These are phyloP conservation scores for Colletes collaris DNA, from an alignment of 2,888 invertebrate species.

Conservation along the genomic window DNA sequence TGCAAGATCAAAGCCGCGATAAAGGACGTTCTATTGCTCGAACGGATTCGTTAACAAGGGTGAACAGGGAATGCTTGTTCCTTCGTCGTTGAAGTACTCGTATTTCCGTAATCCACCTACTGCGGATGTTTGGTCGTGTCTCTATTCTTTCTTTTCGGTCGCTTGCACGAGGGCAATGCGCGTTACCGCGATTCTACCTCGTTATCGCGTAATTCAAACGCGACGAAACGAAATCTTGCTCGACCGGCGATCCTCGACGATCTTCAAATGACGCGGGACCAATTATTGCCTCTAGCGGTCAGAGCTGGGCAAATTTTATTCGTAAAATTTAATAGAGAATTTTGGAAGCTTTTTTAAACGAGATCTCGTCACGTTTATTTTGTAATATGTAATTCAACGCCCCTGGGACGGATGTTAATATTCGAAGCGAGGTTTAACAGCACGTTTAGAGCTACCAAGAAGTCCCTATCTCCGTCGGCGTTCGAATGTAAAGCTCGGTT, in stretches of 20 bases:
- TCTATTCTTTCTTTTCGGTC: background rate
- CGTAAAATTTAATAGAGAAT: too few species aligned
- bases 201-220: slow-evolving; percentile 42
- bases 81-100: background rate
- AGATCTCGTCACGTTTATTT: too few species aligned
- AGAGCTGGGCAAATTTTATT: too few species aligned
- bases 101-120: slow-evolving; percentile 24
- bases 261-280: too few species aligned
- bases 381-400: too few species aligned
- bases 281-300: too few species aligned
- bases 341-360: too few species aligned
- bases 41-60: slow-evolving; percentile 69
- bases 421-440: too few species aligned
- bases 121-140: slow-evolving; percentile 1
- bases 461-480: too few species aligned
- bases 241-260: background rate
- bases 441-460: too few species aligned
- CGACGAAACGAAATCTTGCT: slow-evolving; percentile 20
- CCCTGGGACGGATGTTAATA: too few species aligned
- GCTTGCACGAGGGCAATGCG: background rate
- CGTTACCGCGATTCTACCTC: slow-evolving; percentile 10
- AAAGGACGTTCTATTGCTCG: slow-evolving; percentile 70
- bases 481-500: too few species aligned
- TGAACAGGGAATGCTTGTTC: slow-evolving; percentile 24
- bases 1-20: slow-evolving; percentile 67